Conservation (phyloP, 2,888 invertebrate genomes). For the Eurois occulta region DNA sequence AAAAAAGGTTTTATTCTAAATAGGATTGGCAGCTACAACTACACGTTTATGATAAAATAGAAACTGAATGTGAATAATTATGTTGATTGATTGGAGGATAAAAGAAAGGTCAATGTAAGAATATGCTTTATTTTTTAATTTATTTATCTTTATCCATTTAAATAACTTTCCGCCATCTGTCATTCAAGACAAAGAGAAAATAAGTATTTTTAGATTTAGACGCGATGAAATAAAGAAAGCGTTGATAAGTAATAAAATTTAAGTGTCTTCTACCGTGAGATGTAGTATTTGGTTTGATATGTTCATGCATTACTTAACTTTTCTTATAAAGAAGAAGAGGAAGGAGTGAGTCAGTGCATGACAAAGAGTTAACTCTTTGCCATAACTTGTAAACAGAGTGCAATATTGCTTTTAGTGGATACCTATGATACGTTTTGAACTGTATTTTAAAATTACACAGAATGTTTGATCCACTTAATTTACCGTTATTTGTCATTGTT, state of each 20-base stretch:
- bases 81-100: conserved; percentile 10
- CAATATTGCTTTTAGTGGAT: too few relatives aligned
- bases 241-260: not conserved
- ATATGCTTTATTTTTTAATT: not conserved
- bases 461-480: too few relatives aligned
- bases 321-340: not conserved
- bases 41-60: not conserved
- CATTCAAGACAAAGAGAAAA: not conserved
- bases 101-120: not conserved
- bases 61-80: not conserved
- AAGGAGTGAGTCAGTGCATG: not conserved
- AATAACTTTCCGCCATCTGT: not conserved
- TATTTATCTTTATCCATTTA: not conserved
- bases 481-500: too few relatives aligned
- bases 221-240: not conserved
- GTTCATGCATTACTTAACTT: not conserved
- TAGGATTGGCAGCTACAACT: not conserved
- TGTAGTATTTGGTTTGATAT: not conserved
- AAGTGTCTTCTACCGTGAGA: not conserved
- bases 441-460: too few relatives aligned
- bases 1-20: not conserved
- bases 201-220: not conserved
- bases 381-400: not conserved
- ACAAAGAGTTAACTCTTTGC: not conserved
- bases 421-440: too few relatives aligned